These are phyloP conservation scores for Notocelia uddmanniana DNA, from an alignment of 2,888 invertebrate species.

Conservation along the genomic window DNA sequence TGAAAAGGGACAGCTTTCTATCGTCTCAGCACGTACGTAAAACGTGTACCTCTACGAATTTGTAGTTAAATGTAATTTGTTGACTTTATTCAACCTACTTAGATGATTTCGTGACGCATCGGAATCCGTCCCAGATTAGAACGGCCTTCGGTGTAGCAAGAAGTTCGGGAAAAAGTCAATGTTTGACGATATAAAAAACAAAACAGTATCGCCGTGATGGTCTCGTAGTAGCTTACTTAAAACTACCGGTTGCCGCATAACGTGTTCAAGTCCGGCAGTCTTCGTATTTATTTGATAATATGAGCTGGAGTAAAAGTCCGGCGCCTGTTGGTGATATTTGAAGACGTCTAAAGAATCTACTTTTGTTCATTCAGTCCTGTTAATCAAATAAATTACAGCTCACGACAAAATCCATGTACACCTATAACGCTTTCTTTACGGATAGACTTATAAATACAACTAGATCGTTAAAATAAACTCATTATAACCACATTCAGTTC, in stretches of 20 bases:
- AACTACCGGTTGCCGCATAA: neutral
- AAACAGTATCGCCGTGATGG: slow-evolving; percentile 45
- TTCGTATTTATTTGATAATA: neutral
- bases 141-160: slow-evolving; percentile 66
- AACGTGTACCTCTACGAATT: slow-evolving; percentile 61
- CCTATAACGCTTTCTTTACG: too few species aligned
- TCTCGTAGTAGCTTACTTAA: slow-evolving; percentile 4
- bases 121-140: slow-evolving; percentile 77
- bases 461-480: too few species aligned
- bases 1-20: slow-evolving; percentile 67
- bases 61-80: slow-evolving; percentile 63
- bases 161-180: slow-evolving; percentile 64
- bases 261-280: neutral
- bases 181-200: slow-evolving; percentile 48
- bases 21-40: slow-evolving; percentile 64
- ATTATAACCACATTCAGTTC: neutral
- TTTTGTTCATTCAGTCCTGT: too few species aligned
- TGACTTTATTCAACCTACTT: slow-evolving; percentile 73
- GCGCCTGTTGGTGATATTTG: neutral
- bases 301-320: neutral
- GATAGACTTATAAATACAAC: too few species aligned
- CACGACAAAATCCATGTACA: too few species aligned
- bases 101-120: slow-evolving; percentile 68
- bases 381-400: too few species aligned
- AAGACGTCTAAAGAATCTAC: too few species aligned